These are phyloP conservation scores for Colossoma macropomum DNA, from an alignment of 2,113 vertebrate genomes.

Conservation along the genomic window DNA sequence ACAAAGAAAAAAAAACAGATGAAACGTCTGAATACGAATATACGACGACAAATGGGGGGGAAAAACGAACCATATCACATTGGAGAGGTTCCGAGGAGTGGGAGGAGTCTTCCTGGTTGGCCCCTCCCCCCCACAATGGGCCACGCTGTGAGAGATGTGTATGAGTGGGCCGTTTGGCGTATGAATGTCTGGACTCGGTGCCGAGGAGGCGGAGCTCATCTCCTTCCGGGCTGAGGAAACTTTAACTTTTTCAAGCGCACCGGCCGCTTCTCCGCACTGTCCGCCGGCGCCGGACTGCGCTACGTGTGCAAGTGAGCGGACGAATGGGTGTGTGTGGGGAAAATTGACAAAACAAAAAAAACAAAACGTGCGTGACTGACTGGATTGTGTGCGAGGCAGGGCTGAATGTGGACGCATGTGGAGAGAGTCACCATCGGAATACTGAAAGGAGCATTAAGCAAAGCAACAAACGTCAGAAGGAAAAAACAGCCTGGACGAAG, in stretches of 20 bases:
- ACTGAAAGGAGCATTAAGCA: slow-evolving; percentile 35
- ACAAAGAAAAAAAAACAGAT: slow-evolving; percentile 42
- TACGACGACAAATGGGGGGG: slow-evolving; percentile 57
- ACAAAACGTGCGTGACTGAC: slow-evolving; percentile 79
- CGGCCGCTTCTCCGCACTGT: slow-evolving; percentile 78
- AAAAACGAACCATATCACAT: slow-evolving; percentile 83
- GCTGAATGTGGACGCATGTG: slow-evolving; percentile 91
- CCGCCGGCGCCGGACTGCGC: slow-evolving; percentile 77
- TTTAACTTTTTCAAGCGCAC: slow-evolving; percentile 60
- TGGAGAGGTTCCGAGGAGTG: slow-evolving; percentile 85
- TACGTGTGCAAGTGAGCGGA: slow-evolving; percentile 87
- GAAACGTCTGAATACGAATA: slow-evolving; percentile 53
- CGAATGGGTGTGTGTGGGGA: slow-evolving; percentile 72
- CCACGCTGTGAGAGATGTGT: slow-evolving; percentile 89
- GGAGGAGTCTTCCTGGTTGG: slow-evolving; percentile 79
- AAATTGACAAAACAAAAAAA: slow-evolving; percentile 49
- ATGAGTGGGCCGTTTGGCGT: slow-evolving; percentile 91
- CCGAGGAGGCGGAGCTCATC: slow-evolving; percentile 87
- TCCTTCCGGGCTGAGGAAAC: slow-evolving; percentile 68
- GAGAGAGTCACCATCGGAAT: slow-evolving; percentile 59
- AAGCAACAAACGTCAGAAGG: slow-evolving; percentile 37
- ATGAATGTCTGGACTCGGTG: slow-evolving; percentile 90
- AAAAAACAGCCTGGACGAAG: slow-evolving; percentile 86
- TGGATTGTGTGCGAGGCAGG: slow-evolving; percentile 74
- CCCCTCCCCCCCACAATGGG: slow-evolving; percentile 75